Evolutionary conservation across 2,113 vertebrate species (phyloP).

Genomic region (Phainopepla nitens): DNA sequence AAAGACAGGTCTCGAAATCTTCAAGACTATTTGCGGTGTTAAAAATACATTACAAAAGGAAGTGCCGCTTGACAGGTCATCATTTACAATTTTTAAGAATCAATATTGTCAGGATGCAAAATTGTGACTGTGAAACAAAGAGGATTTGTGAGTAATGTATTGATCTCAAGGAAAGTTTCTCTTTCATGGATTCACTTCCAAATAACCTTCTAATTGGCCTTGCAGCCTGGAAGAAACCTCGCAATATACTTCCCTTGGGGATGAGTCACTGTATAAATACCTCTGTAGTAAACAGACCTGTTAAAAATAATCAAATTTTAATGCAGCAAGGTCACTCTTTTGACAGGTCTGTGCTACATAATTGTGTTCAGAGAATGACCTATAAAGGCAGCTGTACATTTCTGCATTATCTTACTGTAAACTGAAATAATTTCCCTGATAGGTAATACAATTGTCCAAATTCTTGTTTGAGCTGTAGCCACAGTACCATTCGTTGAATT

Average conservation of each 20-base stretch:
- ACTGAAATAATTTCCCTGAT: not conserved
- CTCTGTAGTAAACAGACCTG: not conserved
- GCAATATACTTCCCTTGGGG: not conserved
- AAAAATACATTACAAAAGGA: not conserved
- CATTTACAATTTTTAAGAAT: not conserved
- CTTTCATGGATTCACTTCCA: not conserved
- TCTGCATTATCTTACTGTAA: not conserved
- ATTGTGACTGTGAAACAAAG: not conserved
- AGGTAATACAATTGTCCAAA: not conserved
- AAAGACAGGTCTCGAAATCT: slow-evolving; percentile 30
- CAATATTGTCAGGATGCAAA: not conserved
- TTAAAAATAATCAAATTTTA: slow-evolving; percentile 5
- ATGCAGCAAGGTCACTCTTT: not conserved
- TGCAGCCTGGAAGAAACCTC: not conserved
- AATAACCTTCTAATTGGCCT: not conserved
- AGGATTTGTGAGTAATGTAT: not conserved
- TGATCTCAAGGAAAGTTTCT: not conserved
- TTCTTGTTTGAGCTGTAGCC: not conserved
- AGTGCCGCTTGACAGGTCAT: not conserved
- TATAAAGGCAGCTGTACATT: not conserved
- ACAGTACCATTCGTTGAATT: not conserved
- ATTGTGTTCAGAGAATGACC: not conserved
- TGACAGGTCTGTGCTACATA: not conserved
- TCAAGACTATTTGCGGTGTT: not conserved
- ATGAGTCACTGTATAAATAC: not conserved